Conservation (phyloP, 2,113 vertebrate species). For the Nerophis lumbriciformis region DNA sequence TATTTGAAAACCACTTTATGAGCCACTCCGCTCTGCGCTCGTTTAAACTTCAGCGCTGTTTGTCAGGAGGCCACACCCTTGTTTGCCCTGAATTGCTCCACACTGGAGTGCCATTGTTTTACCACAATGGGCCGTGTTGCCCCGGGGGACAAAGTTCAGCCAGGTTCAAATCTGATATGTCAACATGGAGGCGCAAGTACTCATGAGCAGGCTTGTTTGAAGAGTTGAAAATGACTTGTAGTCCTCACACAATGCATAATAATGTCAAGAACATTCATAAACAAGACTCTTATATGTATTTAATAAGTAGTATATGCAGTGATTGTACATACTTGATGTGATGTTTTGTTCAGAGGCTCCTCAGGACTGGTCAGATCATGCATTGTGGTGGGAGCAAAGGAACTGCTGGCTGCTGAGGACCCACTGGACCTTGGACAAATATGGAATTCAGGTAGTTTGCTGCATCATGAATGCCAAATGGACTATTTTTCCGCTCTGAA, state of each 20-base stretch:
- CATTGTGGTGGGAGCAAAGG: conserved; percentile 95
- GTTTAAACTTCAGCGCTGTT: conserved; percentile 4
- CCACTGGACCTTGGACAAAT: conserved; percentile 97
- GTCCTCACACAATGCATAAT: conserved; percentile 1
- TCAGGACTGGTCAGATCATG: conserved; percentile 95
- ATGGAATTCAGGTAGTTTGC: conserved; percentile 71
- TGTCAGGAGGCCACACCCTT: conserved; percentile 48
- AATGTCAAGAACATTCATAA: conserved; percentile 50
- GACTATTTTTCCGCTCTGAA: not conserved
- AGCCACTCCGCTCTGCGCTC: not conserved
- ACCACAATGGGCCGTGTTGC: conserved; percentile 24
- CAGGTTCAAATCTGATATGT: conserved; percentile 10
- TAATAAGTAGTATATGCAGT: too few relatives aligned
- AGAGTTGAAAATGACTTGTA: conserved; percentile 18
- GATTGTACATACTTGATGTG: not conserved
- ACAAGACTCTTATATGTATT: conserved; percentile 6
- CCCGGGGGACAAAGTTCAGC: conserved; percentile 58
- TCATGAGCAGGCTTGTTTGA: conserved; percentile 13
- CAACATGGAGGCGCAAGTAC: not conserved
- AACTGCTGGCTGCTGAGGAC: conserved; percentile 92
- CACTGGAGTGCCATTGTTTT: conserved; percentile 45
- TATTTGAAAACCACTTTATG: not conserved
- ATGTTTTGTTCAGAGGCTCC: conserved; percentile 66
- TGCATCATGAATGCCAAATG: not conserved
- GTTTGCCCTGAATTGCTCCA: conserved; percentile 52